A percentile compares a stretch with the other conserved stretches of the same genome.
Evolutionary conservation across 1,140 invertebrate genomes (phyloP).

Genomic region (Metopolophium dirhodum): DNA sequence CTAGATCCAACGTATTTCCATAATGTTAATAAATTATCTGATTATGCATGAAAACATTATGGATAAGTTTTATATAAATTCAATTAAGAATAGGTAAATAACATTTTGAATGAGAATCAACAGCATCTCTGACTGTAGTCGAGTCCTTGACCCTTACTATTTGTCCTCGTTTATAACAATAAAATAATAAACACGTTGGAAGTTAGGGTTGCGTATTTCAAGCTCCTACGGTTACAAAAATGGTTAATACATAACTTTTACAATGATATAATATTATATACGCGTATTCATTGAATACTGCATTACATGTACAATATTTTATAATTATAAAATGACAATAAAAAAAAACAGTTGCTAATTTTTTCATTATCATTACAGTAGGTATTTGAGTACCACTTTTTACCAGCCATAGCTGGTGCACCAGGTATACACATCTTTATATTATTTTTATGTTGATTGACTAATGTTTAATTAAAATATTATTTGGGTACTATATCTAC

Average conservation of each 20-base stretch:
- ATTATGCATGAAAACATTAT: neutral
- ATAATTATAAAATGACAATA: neutral
- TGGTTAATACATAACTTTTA: slow-evolving; percentile 13
- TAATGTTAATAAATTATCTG: neutral
- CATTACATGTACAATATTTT: neutral
- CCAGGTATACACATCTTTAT: neutral
- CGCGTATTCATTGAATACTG: slow-evolving; percentile 21
- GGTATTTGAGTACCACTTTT: neutral
- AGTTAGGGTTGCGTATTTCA: slow-evolving; percentile 8
- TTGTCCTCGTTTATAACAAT: slow-evolving; percentile 11
- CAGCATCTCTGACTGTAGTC: neutral
- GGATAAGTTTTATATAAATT: neutral
- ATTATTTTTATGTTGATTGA: slow-evolving; percentile 4
- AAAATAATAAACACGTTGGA: neutral
- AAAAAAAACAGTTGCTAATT: slow-evolving; percentile 23
- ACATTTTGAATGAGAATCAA: neutral
- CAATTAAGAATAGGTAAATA: neutral
- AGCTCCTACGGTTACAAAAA: neutral
- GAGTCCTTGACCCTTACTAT: slow-evolving; percentile 32
- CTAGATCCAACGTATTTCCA: neutral
- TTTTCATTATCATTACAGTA: neutral
- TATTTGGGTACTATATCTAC: neutral
- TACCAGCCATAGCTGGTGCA: neutral
- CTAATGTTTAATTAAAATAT: slow-evolving; percentile 22
- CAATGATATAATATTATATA: neutral